These are phyloP conservation scores for Piprites chloris DNA, from an alignment of 2,113 vertebrate genomes.

Conservation along the genomic window DNA sequence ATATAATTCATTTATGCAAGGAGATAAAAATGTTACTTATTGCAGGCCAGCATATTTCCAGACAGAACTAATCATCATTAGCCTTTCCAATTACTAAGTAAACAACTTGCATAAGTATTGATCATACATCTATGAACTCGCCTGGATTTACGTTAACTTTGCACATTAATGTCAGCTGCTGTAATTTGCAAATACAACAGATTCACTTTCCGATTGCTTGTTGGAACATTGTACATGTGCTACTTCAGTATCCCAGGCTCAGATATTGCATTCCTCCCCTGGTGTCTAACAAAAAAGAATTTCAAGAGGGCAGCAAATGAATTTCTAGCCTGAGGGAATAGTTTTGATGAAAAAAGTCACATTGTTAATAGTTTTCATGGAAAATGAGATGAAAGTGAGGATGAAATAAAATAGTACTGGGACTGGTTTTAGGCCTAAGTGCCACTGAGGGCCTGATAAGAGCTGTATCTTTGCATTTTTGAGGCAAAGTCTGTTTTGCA, in stretches of 20 bases:
- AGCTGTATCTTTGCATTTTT: neutral
- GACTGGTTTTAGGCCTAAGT: neutral
- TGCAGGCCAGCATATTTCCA: neutral
- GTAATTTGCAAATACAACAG: neutral
- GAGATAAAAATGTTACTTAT: neutral
- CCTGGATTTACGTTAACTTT: neutral
- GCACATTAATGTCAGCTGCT: neutral
- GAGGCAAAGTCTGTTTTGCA: neutral
- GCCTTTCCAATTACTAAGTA: neutral
- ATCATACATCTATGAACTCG: neutral
- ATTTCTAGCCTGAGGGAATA: slow-evolving; percentile 44
- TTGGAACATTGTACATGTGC: neutral
- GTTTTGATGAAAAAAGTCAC: neutral
- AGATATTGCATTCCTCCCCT: neutral
- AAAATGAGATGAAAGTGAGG: slow-evolving; percentile 1
- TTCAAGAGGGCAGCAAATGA: slow-evolving; percentile 45
- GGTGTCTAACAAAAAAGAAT: neutral
- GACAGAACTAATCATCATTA: neutral
- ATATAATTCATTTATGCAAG: neutral
- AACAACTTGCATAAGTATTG: neutral
- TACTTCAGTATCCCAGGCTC: neutral
- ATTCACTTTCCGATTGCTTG: neutral
- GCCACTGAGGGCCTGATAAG: neutral
- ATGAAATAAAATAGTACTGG: neutral
- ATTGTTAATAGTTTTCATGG: neutral